Evolutionary conservation across 1,140 invertebrate genomes (phyloP), one percentile per base, ranked within the genome.

Genomic region (Neodiprion fabricii): DNA sequence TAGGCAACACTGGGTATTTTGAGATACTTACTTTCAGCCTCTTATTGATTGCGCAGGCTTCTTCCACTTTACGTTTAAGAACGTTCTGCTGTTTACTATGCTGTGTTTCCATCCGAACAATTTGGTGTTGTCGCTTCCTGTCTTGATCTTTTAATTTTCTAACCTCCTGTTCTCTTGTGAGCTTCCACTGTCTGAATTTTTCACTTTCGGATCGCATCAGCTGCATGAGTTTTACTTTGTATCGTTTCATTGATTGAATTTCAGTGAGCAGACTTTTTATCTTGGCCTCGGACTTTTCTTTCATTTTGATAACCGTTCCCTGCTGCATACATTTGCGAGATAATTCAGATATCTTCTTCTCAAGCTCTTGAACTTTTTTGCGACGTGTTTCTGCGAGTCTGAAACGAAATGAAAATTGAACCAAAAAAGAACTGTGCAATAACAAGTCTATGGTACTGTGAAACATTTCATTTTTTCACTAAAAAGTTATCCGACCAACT

Each of bases 191-290:
- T 17, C 92, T 91, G 87, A 96, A 97, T 75, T 91, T 92, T 68
- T 97, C 95, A 17, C 92, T 91, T 80, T 98, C 96, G 73, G 91
- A 91, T 12, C 94, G 93, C 94, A 98, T 97, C 81, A 95, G 92
- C 50, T 92, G 92, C 75, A 98, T 93, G 68, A 98, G 88, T 83
- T 94, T 94, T 0, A 98, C 95, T 85, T 95, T 93, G 3, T 92
- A 92, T 79, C 92, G 91, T 83, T 97, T 97, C 91, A 97, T 93
- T 8, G 85, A 83, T n/a, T 90, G 85, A 73, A 97, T 94, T 84
- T 97, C 96, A 50, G 88, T 89, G 72, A 93, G 92, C 0, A 98
- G 87, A 71, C 91, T 90, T 49, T 90, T 90, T 7, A 97, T 94
- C 82, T 95, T 94, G n/a, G 92, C 89, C 76, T 96, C 94, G 47